Base-by-base conservation (phyloP, 1,140 invertebrate species). In the Radopholus similis region DNA sequence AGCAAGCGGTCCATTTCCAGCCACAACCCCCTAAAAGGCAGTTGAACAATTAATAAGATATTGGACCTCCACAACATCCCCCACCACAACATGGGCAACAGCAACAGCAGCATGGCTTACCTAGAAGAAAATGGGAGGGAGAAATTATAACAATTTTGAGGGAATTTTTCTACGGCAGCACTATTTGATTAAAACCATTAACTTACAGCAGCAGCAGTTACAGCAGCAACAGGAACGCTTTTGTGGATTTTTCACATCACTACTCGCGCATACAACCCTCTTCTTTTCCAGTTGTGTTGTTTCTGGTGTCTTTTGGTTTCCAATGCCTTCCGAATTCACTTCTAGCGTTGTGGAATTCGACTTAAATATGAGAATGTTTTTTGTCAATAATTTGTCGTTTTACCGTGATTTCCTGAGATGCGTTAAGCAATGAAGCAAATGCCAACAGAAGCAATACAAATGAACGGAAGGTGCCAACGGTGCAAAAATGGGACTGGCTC, bases 41-140 rank as follows among this genome's bases (percentile, higher is more conserved):
- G 8, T 21, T 51, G 47, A 23, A 51, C n/a, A 21, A 1, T 51
- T 51, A 26, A 26, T 23, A 23, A 47, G 6, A 5, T 21, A 2
- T 51, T 21, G 64, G 40, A 47, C 58, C 58, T 47, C 58, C 58
- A 13, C 58, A 40, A 60, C 57, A 42, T 42, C 58, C 37, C 13
- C 57, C 57, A 40, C 57, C 37, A 40, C 57, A 59, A 40, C 57
- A 59, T 42, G 57, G 57, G 23, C 57, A 51, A 23, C 57, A 42
- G 34, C 64, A 66, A 26, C 64, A 66, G 32, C 64, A 66, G 23
- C 64, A 66, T 18, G 57, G 64, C 26, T 54, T 66, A 13, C 62
- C 62, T 64, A 21, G 34, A 57, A 42, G n/a, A n/a, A n/a, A n/a
- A n/a, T n/a, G n/a, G n/a, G 49, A 59, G 6, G 38, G 32, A 60